Evolutionary conservation across 2,797 vertebrate genomes (phyloP).

Genomic region (Gallirallus australis): DNA sequence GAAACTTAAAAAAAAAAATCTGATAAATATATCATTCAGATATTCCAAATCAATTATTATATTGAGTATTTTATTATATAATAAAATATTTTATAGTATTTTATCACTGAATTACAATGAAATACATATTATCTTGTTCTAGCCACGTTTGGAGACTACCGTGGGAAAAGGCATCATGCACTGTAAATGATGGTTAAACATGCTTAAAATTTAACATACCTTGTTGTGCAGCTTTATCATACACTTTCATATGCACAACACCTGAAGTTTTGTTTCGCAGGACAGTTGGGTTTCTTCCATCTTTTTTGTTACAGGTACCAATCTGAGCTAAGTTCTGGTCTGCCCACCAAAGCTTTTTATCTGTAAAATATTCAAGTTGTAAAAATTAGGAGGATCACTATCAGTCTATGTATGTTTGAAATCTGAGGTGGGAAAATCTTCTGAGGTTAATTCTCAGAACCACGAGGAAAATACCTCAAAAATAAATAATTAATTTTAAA

Average conservation of each 20-base stretch:
- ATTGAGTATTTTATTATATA: not conserved
- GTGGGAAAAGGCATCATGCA: not conserved
- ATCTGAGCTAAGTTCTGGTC: slow-evolving; percentile 93
- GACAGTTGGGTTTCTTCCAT: slow-evolving; percentile 87
- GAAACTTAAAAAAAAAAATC: not conserved
- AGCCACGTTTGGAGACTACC: not conserved
- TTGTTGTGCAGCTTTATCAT: slow-evolving; percentile 93
- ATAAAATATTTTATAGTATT: not conserved
- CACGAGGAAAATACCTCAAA: not conserved
- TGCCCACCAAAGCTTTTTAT: slow-evolving; percentile 97
- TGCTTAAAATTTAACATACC: slow-evolving; percentile 75
- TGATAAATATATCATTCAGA: not conserved
- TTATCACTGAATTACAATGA: not conserved
- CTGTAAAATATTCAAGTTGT: slow-evolving; percentile 76
- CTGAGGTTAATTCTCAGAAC: not conserved
- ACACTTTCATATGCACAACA: slow-evolving; percentile 96
- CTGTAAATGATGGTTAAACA: not conserved
- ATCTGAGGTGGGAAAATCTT: not conserved
- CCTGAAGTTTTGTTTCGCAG: slow-evolving; percentile 94
- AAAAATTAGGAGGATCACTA: not conserved
- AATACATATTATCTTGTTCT: not conserved
- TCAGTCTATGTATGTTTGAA: not conserved
- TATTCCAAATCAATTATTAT: not conserved
- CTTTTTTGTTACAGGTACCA: slow-evolving; percentile 93
- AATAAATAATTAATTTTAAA: not conserved